phyloP scores from a whole-genome alignment of 2,797 vertebrate species.

The Discoglossus pictus region DNA sequence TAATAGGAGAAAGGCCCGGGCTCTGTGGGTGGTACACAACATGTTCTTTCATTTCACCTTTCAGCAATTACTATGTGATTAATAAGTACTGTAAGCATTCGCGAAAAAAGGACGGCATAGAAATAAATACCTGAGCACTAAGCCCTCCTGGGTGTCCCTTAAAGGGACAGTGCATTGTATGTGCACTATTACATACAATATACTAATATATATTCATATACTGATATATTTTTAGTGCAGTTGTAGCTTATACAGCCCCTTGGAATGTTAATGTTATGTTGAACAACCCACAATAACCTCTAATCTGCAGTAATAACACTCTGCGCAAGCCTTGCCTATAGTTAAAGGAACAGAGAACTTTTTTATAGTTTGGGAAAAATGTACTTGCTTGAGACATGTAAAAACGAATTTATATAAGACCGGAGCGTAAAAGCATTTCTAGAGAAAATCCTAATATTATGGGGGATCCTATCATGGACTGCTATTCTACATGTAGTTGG shows the following conservation, averaged over 20 bases:
- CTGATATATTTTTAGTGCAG: no score
- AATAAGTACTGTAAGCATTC: constrained; percentile 46
- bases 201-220: no score
- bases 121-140: constrained; percentile 7
- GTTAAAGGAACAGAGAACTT: no score
- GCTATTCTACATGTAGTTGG: no score
- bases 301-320: constrained; percentile 36
- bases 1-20: constrained; percentile 29
- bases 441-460: no score
- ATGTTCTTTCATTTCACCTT: constrained; percentile 28
- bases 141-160: constrained; percentile 1
- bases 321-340: background rate
- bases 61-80: constrained; percentile 43
- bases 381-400: no score
- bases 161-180: background rate
- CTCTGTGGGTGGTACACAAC: constrained; percentile 39
- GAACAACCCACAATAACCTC: constrained; percentile 23
- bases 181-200: no score
- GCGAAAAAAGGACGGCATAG: constrained; percentile 13
- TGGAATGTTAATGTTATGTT: constrained; percentile 45
- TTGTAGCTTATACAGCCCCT: no score
- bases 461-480: no score
- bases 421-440: no score
- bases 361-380: no score
- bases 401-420: no score